A percentile compares a stretch with the other conserved stretches of the same genome.
Conservation (phyloP, 2,797 vertebrate genomes). For the Hypotaenidia okinawae region DNA sequence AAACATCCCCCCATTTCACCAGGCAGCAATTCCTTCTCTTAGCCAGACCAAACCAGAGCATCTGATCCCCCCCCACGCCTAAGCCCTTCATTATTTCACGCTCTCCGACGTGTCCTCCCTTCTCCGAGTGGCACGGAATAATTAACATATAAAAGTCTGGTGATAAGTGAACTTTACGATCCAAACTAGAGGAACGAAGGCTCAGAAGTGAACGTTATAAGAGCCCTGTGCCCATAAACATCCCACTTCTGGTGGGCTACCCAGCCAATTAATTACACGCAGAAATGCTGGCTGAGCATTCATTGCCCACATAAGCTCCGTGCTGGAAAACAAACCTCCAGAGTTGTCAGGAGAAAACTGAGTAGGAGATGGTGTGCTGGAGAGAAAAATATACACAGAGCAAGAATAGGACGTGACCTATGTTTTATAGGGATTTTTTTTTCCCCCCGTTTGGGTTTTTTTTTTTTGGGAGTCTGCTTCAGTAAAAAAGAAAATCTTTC, state of each 20-base stretch:
- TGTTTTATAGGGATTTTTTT: not conserved
- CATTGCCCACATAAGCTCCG: slow-evolving; percentile 51
- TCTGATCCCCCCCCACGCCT: not conserved
- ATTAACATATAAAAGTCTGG: slow-evolving; percentile 71
- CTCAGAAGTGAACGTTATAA: slow-evolving; percentile 73
- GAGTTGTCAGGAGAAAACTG: not conserved
- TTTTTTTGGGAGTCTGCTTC: not conserved
- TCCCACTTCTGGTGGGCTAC: slow-evolving; percentile 72
- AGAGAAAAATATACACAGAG: slow-evolving; percentile 17
- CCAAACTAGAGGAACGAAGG: slow-evolving; percentile 62
- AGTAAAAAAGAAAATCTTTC: not conserved
- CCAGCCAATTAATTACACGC: slow-evolving; percentile 63
- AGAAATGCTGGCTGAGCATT: slow-evolving; percentile 58
- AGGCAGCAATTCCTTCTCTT: not conserved
- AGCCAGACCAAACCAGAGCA: not conserved
- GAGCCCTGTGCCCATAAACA: slow-evolving; percentile 72
- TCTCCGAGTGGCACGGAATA: slow-evolving; percentile 15
- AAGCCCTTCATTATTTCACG: not conserved
- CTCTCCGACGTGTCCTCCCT: not conserved
- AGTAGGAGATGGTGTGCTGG: slow-evolving; percentile 18
- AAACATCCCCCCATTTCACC: not conserved
- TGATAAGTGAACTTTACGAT: slow-evolving; percentile 70
- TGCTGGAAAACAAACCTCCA: slow-evolving; percentile 61
- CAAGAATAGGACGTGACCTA: not conserved
- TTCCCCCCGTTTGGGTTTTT: too few relatives aligned